Conservation (phyloP, 2,888 invertebrate species). For the Agrochola lota region DNA sequence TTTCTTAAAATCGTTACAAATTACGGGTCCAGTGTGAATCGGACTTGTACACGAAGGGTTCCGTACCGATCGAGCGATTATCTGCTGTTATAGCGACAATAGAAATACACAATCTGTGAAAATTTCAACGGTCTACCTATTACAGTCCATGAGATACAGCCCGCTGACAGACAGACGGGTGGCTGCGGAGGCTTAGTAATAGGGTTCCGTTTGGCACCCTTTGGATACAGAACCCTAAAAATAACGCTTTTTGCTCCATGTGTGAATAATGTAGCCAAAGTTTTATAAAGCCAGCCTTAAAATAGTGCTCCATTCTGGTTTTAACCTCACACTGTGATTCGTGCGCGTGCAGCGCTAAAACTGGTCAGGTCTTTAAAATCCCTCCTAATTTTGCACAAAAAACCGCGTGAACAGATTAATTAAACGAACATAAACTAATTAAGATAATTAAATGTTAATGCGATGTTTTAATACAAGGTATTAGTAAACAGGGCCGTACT, state of each 20-base stretch:
- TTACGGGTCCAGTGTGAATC: too few species aligned
- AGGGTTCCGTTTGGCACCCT: too few species aligned
- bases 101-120: too few species aligned
- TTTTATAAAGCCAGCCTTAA: neutral
- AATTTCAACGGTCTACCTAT: too few species aligned
- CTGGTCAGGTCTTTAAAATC: neutral
- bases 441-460: conserved; percentile 42
- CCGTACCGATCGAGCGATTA: too few species aligned
- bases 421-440: conserved; percentile 31
- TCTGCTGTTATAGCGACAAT: too few species aligned
- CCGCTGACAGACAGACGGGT: too few species aligned
- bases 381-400: neutral
- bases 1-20: neutral
- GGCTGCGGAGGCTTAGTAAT: too few species aligned
- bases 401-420: conserved; percentile 21
- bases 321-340: neutral
- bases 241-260: neutral
- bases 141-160: too few species aligned
- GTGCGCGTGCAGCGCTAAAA: neutral
- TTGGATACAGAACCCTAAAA: neutral
- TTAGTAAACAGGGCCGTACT: conserved; percentile 54
- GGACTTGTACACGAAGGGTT: too few species aligned
- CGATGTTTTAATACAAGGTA: conserved; percentile 44
- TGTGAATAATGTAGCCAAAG: neutral
- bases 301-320: neutral